A percentile compares a stretch with the other conserved stretches of the same genome.
phyloP scores from a whole-genome alignment of 2,113 vertebrate genomes.

The Meles meles region DNA sequence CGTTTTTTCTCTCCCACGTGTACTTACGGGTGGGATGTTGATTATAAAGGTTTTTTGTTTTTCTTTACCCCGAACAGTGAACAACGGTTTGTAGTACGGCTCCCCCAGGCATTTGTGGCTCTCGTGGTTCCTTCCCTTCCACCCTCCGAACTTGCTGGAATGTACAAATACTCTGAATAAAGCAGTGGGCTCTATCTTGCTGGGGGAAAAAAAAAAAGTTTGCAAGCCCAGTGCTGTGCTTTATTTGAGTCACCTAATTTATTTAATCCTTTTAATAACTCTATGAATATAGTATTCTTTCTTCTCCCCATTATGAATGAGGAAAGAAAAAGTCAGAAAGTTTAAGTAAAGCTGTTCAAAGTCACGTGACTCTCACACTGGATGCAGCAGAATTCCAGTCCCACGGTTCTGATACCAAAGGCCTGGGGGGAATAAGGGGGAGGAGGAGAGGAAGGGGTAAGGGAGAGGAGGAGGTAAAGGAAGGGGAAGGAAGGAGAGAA shows the following conservation, averaged over 20 bases:
- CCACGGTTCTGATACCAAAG: background rate
- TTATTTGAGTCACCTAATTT: background rate
- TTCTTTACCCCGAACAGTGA: constrained; percentile 65
- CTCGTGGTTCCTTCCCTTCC: constrained; percentile 19
- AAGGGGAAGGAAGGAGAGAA: background rate
- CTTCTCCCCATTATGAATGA: background rate
- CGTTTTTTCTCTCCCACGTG: constrained; percentile 71
- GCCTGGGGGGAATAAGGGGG: background rate
- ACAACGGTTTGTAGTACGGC: constrained; percentile 72
- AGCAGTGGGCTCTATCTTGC: constrained; percentile 69
- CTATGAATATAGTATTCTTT: background rate
- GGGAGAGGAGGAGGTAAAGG: background rate
- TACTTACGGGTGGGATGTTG: constrained; percentile 67
- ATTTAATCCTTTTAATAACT: background rate
- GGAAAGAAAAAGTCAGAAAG: background rate
- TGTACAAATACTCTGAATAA: constrained; percentile 68
- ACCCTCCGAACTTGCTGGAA: constrained; percentile 62
- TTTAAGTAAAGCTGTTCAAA: background rate
- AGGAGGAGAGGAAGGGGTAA: background rate
- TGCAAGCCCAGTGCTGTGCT: background rate
- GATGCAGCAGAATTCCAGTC: background rate
- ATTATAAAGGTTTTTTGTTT: constrained; percentile 73
- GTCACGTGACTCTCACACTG: background rate
- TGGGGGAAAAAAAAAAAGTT: constrained; percentile 35
- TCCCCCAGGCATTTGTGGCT: constrained; percentile 65